phyloP scores from a whole-genome alignment of 1,140 invertebrate genomes.

The Bicyclus anynana region DNA sequence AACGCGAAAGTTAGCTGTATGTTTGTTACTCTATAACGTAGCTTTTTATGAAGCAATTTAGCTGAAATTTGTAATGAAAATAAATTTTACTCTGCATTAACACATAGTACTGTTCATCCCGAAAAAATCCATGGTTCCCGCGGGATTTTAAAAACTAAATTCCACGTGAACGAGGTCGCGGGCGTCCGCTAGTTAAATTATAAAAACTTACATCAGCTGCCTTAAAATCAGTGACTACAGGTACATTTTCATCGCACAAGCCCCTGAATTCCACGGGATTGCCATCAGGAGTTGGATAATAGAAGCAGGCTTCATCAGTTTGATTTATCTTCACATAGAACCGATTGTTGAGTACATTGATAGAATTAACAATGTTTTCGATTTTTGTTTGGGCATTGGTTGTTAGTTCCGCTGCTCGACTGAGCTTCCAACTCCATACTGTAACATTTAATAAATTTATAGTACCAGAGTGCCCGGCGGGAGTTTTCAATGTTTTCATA shows the following conservation, averaged over 20 bases:
- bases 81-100: no score
- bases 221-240: slow-evolving; percentile 38
- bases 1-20: no score
- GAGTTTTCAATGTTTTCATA: no score
- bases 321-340: slow-evolving; percentile 39
- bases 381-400: slow-evolving; percentile 32
- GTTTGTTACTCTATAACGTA: no score
- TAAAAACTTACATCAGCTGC: slow-evolving; percentile 26
- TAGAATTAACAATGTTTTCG: slow-evolving; percentile 31
- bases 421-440: slow-evolving; percentile 62
- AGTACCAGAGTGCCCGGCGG: no score
- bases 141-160: no score
- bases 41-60: no score
- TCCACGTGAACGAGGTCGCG: no score
- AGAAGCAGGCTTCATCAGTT: slow-evolving; percentile 43
- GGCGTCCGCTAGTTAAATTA: no score
- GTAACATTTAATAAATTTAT: slow-evolving; percentile 1
- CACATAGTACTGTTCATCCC: no score
- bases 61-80: no score
- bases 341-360: slow-evolving; percentile 46
- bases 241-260: slow-evolving; percentile 38
- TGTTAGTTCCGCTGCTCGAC: slow-evolving; percentile 35
- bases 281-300: slow-evolving; percentile 37
- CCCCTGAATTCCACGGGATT: slow-evolving; percentile 40
- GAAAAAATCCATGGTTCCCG: no score